Evolutionary conservation across 1,140 invertebrate species (phyloP).

Genomic region (Drosophila gunungcola): DNA sequence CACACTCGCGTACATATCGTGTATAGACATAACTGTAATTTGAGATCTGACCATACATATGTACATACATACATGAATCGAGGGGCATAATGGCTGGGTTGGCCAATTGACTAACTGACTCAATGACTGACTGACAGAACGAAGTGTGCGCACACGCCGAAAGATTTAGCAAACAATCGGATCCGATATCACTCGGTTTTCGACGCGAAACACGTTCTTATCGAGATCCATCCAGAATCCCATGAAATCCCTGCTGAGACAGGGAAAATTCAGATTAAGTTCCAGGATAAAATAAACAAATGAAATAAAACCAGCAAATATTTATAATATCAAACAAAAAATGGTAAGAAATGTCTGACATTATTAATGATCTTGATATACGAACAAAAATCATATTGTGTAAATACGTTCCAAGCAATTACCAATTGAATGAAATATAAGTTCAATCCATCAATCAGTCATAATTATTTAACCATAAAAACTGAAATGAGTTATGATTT

Average conservation of each 20-base stretch:
- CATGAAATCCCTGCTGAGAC: conserved; percentile 12
- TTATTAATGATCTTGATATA: not conserved
- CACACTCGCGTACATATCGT: conserved; percentile 5
- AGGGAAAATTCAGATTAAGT: not conserved
- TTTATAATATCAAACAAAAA: not conserved
- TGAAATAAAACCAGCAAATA: not conserved
- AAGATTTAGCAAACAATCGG: conserved; percentile 7
- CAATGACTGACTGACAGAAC: conserved; percentile 27
- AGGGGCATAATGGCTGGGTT: conserved; percentile 18
- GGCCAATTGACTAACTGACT: conserved; percentile 51
- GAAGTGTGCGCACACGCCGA: conserved; percentile 33
- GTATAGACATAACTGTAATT: conserved; percentile 59
- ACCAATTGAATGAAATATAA: not conserved
- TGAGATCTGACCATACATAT: conserved; percentile 43
- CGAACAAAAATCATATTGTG: not conserved
- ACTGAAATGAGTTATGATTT: not conserved
- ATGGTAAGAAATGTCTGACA: not conserved
- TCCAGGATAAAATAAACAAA: not conserved
- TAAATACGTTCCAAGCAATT: not conserved
- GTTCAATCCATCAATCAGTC: not conserved
- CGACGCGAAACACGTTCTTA: conserved; percentile 29
- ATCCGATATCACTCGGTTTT: conserved; percentile 30
- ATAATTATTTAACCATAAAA: not conserved
- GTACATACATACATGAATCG: not conserved
- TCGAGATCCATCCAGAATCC: conserved; percentile 16